Evolutionary conservation across 2,888 invertebrate genomes (phyloP).

Genomic region (Thysanoteuthis rhombus): DNA sequence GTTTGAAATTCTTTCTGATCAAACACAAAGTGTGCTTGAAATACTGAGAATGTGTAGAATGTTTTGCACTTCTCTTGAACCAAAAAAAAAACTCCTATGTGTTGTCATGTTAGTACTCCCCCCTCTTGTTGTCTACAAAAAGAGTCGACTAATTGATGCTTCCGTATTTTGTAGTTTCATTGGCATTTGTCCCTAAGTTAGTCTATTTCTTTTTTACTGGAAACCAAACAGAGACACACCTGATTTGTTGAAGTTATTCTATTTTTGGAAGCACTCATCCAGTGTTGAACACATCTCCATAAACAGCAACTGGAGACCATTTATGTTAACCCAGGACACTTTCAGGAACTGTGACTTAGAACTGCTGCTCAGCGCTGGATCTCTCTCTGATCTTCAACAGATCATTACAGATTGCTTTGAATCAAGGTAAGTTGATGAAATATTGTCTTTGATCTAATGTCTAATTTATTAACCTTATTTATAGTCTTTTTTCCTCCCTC

Average conservation of each 20-base stretch:
- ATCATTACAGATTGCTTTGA: background rate
- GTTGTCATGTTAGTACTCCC: background rate
- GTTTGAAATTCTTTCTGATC: background rate
- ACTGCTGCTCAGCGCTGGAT: background rate
- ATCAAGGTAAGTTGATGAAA: slow-evolving; percentile 23
- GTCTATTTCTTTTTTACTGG: slow-evolving; percentile 32
- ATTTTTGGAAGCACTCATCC: slow-evolving; percentile 33
- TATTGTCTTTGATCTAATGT: background rate
- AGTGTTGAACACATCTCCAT: slow-evolving; percentile 30
- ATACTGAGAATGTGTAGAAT: background rate
- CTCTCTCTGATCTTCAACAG: background rate
- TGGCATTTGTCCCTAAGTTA: slow-evolving; percentile 31
- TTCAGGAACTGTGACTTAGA: slow-evolving; percentile 18
- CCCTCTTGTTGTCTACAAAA: slow-evolving; percentile 26
- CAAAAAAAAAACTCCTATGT: background rate
- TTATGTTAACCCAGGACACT: slow-evolving; percentile 30
- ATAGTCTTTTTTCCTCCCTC: background rate
- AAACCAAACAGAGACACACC: slow-evolving; percentile 27
- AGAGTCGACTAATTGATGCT: slow-evolving; percentile 25
- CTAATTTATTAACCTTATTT: background rate
- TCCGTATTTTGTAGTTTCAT: slow-evolving; percentile 22
- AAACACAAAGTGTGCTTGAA: background rate
- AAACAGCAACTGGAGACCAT: slow-evolving; percentile 30
- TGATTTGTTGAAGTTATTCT: slow-evolving; percentile 33
- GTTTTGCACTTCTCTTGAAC: background rate